Percentiles rank a stretch among this genome's conserved stretches.
Conservation (phyloP, 2,113 vertebrate genomes). For the Hippotragus niger region DNA sequence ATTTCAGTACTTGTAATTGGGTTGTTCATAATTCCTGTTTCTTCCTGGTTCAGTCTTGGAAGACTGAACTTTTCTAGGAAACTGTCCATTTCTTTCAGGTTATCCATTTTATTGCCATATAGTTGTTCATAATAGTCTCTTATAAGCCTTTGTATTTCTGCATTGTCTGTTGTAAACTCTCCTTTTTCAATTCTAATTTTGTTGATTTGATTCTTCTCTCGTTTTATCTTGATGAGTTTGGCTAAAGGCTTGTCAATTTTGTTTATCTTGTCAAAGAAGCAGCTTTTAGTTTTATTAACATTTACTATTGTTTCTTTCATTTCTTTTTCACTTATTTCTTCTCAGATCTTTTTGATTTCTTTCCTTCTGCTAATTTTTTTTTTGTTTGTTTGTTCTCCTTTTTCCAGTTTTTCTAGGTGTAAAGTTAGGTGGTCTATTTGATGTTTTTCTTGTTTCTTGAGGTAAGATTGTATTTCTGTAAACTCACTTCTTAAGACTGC, state of each 20-base stretch:
- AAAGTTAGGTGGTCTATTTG: not conserved
- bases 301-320: not conserved
- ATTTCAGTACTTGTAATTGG: not conserved
- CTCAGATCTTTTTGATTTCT: not conserved
- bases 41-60: not conserved
- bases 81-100: not conserved
- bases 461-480: not conserved
- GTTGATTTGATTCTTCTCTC: not conserved
- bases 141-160: not conserved
- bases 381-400: not conserved
- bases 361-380: not conserved
- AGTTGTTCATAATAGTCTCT: not conserved
- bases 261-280: not conserved
- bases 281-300: not conserved
- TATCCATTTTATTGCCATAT: not conserved
- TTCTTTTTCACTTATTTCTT: not conserved
- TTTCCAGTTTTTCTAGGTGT: not conserved
- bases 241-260: not conserved
- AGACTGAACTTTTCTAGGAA: not conserved
- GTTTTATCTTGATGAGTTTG: not conserved
- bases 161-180: not conserved
- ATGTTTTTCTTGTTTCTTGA: not conserved
- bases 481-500: not conserved
- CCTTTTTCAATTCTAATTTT: not conserved
- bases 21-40: not conserved